These are phyloP conservation scores for Alethe diademata DNA, from an alignment of 2,113 vertebrate species.

Conservation along the genomic window DNA sequence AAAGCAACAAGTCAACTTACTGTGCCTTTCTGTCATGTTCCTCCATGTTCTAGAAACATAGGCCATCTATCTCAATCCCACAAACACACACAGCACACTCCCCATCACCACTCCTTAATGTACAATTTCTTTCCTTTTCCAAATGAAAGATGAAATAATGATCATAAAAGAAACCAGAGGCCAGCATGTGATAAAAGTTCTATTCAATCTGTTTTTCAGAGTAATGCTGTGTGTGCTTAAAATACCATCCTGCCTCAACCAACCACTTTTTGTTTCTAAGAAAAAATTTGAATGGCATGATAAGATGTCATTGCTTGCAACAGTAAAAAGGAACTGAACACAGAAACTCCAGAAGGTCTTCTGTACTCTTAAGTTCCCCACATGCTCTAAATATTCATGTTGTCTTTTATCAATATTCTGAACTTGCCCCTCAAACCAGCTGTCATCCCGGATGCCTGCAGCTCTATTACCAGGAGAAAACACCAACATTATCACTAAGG, in stretches of 20 bases:
- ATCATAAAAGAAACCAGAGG: slow-evolving; percentile 25
- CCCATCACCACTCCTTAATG: background rate
- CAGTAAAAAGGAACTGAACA: background rate
- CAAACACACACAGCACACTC: background rate
- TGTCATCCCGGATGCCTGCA: background rate
- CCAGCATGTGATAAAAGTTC: slow-evolving; percentile 26
- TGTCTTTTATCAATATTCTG: background rate
- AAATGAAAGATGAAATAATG: background rate
- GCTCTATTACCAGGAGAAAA: background rate
- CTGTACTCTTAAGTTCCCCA: background rate
- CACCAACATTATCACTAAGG: background rate
- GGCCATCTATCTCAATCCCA: accelerated
- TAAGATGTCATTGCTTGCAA: slow-evolving; percentile 17
- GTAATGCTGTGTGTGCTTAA: background rate
- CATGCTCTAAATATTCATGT: background rate
- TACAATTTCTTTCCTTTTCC: background rate
- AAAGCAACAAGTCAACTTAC: background rate
- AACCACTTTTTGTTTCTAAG: slow-evolving; percentile 18
- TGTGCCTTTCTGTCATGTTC: background rate
- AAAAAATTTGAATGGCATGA: background rate
- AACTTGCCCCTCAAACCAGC: slow-evolving; percentile 7
- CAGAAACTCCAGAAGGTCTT: slow-evolving; percentile 36
- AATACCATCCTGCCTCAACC: background rate
- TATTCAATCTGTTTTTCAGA: background rate
- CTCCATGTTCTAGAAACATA: background rate